Evolutionary conservation across 2,888 invertebrate genomes (phyloP), one percentile per base, ranked within the genome.

Genomic region (Epirrhoe alternata): DNA sequence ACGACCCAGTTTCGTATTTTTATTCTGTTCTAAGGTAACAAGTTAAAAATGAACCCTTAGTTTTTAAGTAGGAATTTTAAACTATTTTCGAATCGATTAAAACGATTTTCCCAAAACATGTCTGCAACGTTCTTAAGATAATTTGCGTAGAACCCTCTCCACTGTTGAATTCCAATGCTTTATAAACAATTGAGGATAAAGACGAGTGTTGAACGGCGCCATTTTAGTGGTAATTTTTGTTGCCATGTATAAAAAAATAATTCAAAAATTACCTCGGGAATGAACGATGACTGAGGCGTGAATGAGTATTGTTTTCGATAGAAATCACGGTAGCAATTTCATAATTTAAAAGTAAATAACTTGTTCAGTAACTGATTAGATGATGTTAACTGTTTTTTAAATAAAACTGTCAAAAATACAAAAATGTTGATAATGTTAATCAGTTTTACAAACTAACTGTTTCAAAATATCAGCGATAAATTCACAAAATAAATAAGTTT

Each of bases 211-310:
- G 66, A 70, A 75, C 70, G 69, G 65, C 78, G 79, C 76, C 79
- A 78, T 77, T 79, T 80, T 77, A 77, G 80, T 79, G 80, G 78
- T 80, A 77, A 74, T 74, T 81, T 82, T 79, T 81, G 75, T 79
- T 79, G 69, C 68, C 64, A 75, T 72, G 70, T 65, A 72, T 70
- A 72, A 58, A 65, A 47, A 45, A 5, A 2, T 6, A 38, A 31
- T 6, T 6, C 12, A 42, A 42, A 42, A 42, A 42, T 24, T 12
- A 42, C 38, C 38, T 12, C 38, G 12, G 12, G 12, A 42, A 42
- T 42, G 38, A 42, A 42, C 12, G 38, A 42, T 42, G 38, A 16
- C 47, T 47, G 47, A 47, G 16, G 7, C 6, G 16, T 47, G 47
- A 47, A 14, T 16, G 47, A 16, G 38, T 42, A 31, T 17, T 33